Conservation (phyloP, 2,113 vertebrate genomes). For the Microcebus murinus region DNA sequence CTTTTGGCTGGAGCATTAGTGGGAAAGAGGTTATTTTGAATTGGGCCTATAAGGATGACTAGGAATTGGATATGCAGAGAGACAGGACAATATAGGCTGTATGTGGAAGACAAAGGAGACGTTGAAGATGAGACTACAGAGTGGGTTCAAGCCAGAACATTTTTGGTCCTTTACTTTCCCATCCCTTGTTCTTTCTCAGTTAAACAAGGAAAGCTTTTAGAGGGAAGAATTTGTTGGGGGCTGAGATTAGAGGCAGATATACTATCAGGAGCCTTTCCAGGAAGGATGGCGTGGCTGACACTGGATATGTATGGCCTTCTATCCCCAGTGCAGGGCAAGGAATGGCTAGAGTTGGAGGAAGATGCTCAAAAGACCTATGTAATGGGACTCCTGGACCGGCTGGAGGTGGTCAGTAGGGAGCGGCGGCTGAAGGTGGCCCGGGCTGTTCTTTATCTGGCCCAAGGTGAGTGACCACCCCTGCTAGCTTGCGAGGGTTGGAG, state of each 20-base stretch:
- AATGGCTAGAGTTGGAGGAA: slow-evolving; percentile 90
- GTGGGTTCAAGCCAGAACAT: neutral
- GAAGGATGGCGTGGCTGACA: neutral
- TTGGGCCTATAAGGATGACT: neutral
- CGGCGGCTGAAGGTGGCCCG: slow-evolving; percentile 92
- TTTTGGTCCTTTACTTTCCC: neutral
- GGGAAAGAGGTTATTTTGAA: neutral
- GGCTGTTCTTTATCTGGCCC: slow-evolving; percentile 96
- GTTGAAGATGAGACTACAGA: neutral
- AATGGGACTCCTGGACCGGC: slow-evolving; percentile 94
- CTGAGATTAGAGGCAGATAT: neutral
- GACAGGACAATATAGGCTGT: neutral
- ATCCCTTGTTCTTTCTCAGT: slow-evolving; percentile 10
- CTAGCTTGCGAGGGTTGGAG: neutral
- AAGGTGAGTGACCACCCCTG: slow-evolving; percentile 86
- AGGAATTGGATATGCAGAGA: neutral
- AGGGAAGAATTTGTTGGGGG: neutral
- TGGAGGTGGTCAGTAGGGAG: slow-evolving; percentile 95
- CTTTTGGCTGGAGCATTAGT: neutral
- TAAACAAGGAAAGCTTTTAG: slow-evolving; percentile 30
- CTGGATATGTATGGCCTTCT: accelerated
- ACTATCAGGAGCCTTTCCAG: neutral
- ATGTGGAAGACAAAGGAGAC: neutral
- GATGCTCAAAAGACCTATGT: slow-evolving; percentile 92
- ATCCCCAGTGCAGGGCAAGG: slow-evolving; percentile 85